Evolutionary conservation across 2,888 invertebrate genomes (phyloP), one percentile per base, ranked within the genome.

Genomic region (Torymus texanus): DNA sequence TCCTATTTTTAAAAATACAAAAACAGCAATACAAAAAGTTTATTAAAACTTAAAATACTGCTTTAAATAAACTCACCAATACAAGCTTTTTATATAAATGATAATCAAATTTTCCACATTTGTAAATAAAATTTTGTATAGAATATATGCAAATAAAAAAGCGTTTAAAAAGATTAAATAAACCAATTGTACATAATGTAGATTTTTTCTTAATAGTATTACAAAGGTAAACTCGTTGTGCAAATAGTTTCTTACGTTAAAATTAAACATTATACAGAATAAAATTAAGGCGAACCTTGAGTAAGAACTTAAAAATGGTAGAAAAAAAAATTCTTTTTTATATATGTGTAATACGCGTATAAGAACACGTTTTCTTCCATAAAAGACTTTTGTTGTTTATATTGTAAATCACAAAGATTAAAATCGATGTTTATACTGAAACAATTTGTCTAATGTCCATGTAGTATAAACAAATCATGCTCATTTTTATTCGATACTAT

Each of bases 251-350:
- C 55, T 75, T 68, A 0, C 55, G n/a, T 65, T 14, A 62, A 73
- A 41, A 62, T 16, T 12, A 5, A 16, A 55, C 13, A 16, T 65
- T 50, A 18, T 59, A 41, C 58, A 29, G 24, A 71, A 53, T 65
- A 73, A 0, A 50, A 67, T 78, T 78, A 73, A 78, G 73, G 73
- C 67, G 62, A 73, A 78, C 68, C 77, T 71, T 71, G 18, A 29
- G 29, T 21, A 56, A 68, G 24, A 75, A 11, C 11, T 68, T 55
- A 61, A 50, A 61, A 65, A 24, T 41, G 51, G 61, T 24, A 67
- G 51, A 59, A 58, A 68, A n/a, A 29, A 41, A n/a, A n/a, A 18
- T 72, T 62, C 24, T 18, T 70, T 59, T 70, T 72, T 72, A 12
- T 11, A 24, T 12, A 53, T 41, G 41, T 41, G 5, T 41, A 41